phyloP scores from a whole-genome alignment of 2,888 invertebrate species.

The Crioceris asparagi region DNA sequence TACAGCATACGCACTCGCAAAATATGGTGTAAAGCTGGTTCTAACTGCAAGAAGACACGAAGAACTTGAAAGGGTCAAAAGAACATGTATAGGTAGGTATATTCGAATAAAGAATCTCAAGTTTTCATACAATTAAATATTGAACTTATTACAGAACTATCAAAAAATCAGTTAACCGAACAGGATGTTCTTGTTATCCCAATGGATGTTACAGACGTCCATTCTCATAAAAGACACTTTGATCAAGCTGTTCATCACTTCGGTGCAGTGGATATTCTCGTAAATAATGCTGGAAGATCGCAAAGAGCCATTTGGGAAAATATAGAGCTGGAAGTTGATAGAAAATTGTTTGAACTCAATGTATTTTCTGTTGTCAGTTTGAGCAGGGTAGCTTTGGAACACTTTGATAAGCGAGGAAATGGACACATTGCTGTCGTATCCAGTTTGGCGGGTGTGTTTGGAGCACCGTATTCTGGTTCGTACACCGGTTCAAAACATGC shows the following conservation, averaged over 20 bases:
- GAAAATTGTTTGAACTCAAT: constrained; percentile 64
- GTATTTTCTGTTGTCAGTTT: constrained; percentile 63
- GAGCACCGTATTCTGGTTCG: constrained; percentile 54
- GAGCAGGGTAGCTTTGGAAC: constrained; percentile 54
- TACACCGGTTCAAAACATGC: constrained; percentile 71
- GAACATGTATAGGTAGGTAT: constrained; percentile 46
- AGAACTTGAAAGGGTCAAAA: constrained; percentile 55
- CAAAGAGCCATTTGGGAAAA: constrained; percentile 65
- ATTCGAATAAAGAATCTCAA: background rate
- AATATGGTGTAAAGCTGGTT: constrained; percentile 53
- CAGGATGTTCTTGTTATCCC: constrained; percentile 57
- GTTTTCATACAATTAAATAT: background rate
- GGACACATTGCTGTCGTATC: constrained; percentile 69
- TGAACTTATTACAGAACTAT: constrained; percentile 27
- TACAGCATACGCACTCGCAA: constrained; percentile 57
- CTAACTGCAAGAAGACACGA: constrained; percentile 54
- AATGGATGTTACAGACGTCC: constrained; percentile 53
- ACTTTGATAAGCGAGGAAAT: constrained; percentile 46
- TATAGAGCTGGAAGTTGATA: constrained; percentile 60
- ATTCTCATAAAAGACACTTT: constrained; percentile 49
- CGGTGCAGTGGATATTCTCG: constrained; percentile 61
- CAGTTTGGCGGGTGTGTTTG: constrained; percentile 60
- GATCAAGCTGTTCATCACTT: constrained; percentile 54
- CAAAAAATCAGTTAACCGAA: constrained; percentile 39
- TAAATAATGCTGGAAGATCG: constrained; percentile 73